Evolutionary conservation across 2,797 vertebrate genomes (phyloP).

Genomic region (Thripadectes ignobilis): DNA sequence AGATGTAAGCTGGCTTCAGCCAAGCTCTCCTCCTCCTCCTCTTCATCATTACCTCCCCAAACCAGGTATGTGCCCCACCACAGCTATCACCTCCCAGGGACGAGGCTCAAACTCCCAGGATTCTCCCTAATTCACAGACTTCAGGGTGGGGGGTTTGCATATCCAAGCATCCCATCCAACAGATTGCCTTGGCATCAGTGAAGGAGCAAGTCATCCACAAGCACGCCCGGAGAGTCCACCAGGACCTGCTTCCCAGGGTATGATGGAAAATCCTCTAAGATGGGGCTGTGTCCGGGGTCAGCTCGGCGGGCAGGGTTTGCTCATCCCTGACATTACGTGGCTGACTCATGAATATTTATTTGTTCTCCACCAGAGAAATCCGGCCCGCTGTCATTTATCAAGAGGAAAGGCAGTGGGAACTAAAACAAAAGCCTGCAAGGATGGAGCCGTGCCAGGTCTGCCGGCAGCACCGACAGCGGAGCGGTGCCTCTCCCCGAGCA

Average conservation of each 20-base stretch:
- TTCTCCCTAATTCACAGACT: not conserved
- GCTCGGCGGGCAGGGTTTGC: fast-evolving
- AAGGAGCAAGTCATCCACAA: not conserved
- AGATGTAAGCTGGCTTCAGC: not conserved
- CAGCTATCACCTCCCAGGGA: not conserved
- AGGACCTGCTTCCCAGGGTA: not conserved
- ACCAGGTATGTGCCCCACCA: not conserved
- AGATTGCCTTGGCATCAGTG: not conserved
- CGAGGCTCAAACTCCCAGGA: not conserved
- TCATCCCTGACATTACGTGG: not conserved
- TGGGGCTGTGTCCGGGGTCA: fast-evolving
- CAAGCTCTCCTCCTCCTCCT: not conserved
- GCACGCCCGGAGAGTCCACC: fast-evolving
- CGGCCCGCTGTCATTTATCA: not conserved
- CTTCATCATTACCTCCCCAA: not conserved
- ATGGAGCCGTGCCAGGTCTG: not conserved
- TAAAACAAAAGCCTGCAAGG: not conserved
- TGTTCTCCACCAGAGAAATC: not conserved
- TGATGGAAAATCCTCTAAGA: not conserved
- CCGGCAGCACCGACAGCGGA: fast-evolving
- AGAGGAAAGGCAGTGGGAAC: not conserved
- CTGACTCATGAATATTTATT: conserved; percentile 43
- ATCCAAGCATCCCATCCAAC: not conserved
- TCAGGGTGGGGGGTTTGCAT: not conserved
- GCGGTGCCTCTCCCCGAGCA: fast-evolving